Evolutionary conservation across 2,797 vertebrate genomes (phyloP), one percentile per base, ranked within the genome.

Genomic region (Austrolebias charrua): DNA sequence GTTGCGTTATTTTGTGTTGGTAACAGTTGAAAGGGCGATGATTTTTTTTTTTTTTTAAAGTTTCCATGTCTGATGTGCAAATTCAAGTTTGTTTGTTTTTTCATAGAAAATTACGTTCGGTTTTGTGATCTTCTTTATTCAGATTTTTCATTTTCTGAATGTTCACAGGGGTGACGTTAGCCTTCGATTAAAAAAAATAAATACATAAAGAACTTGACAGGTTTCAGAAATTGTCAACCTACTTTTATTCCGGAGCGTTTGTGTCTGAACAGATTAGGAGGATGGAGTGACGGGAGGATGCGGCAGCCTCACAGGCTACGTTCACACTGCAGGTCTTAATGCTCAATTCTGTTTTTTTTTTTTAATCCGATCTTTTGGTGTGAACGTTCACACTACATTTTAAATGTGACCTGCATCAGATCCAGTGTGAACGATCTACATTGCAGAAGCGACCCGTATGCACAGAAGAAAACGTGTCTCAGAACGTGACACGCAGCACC

Each of bases 271-370:
- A 1, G 6, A 60, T 6, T 51, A 24, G 44, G 19, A 60, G 19
- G 42, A 54, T 60, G 55, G 33, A 31, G n/a, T 54, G 63, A 38
- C 64, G 64, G 79, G 72, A 50, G 63, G 75, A 82, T 78, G 78
- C 60, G 53, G 56, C 59, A 52, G 71, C 65, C 63, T 73, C 63
- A n/a, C n/a, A n/a, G n/a, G n/a, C n/a, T n/a, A n/a, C n/a, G n/a
- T n/a, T n/a, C n/a, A n/a, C n/a, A n/a, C n/a, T n/a, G n/a, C n/a
- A n/a, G n/a, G n/a, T n/a, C n/a, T n/a, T n/a, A n/a, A n/a, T n/a
- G n/a, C n/a, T n/a, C n/a, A n/a, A n/a, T n/a, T n/a, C n/a, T n/a
- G n/a, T n/a, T n/a, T n/a, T n/a, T n/a, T n/a, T n/a, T n/a, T n/a
- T n/a, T n/a, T n/a, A n/a, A n/a, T n/a, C n/a, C n/a, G n/a, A n/a